Percentiles rank a stretch among this genome's conserved stretches.
These are phyloP conservation scores for Echiichthys vipera DNA, from an alignment of 2,797 vertebrate species.

Conservation along the genomic window DNA sequence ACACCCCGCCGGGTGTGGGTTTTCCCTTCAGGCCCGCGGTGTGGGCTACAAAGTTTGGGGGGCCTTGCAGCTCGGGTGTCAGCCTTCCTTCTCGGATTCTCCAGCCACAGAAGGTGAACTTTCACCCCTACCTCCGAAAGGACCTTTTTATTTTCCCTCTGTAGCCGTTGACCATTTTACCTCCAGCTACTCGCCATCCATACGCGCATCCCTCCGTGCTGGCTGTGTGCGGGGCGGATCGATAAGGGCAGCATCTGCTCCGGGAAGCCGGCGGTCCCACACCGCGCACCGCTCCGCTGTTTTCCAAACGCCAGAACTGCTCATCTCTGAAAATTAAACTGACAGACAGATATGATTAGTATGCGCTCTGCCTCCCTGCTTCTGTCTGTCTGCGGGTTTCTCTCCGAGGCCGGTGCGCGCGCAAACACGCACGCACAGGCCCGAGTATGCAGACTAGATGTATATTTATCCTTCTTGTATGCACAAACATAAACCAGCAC, in stretches of 20 bases:
- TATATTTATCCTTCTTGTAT: slow-evolving; percentile 6
- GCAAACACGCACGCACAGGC: slow-evolving; percentile 26
- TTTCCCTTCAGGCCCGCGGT: slow-evolving; percentile 12
- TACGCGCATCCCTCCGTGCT: slow-evolving; percentile 66
- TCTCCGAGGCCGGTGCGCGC: slow-evolving; percentile 35
- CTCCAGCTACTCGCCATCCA: slow-evolving; percentile 78
- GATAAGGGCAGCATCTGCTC: slow-evolving; percentile 88
- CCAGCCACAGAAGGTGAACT: slow-evolving; percentile 82
- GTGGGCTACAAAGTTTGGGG: slow-evolving; percentile 11
- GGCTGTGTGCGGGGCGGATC: slow-evolving; percentile 78
- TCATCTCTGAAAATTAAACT: slow-evolving; percentile 87
- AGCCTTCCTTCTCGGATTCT: slow-evolving; percentile 65
- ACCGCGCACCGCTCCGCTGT: slow-evolving; percentile 75
- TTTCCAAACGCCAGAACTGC: slow-evolving; percentile 81
- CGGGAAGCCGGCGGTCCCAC: slow-evolving; percentile 84
- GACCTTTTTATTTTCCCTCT: slow-evolving; percentile 68
- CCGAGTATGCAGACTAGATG: slow-evolving; percentile 12
- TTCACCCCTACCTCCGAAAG: slow-evolving; percentile 79
- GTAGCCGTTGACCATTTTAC: slow-evolving; percentile 81
- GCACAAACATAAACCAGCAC: neutral
- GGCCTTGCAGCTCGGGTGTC: slow-evolving; percentile 57
- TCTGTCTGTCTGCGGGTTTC: slow-evolving; percentile 41
- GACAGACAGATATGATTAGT: slow-evolving; percentile 84
- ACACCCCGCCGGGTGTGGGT: slow-evolving; percentile 14
- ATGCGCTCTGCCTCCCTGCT: slow-evolving; percentile 72